Evolutionary conservation across 2,888 invertebrate genomes (phyloP), one percentile per base, ranked within the genome.

Genomic region (Orthonevra nobilis): DNA sequence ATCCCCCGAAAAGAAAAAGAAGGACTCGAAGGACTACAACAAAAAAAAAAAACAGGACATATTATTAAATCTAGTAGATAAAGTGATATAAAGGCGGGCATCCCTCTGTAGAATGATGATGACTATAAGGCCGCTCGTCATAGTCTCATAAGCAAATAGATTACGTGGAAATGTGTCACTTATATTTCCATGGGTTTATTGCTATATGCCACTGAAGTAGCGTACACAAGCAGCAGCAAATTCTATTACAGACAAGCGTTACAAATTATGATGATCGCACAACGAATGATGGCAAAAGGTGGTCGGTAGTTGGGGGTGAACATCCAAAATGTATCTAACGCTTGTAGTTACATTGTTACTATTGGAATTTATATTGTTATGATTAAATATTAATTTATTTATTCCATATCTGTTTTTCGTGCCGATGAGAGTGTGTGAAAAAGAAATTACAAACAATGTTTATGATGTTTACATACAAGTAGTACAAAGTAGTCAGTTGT

Each of bases 81-180:
- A 82, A 81, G 81, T 81, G 75, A 82, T 82, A 81, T 82, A 82
- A 81, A 73, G 73, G 81, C 81, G 69, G 54, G 60, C 48, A 79
- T 73, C 79, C 79, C 72, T 73, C 46, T 20, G 17, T 42, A 52
- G 63, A 77, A 77, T 77, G 72, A 77, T 77, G 77, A 77, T 64
- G 58, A 77, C 81, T 68, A 75, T 75, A 66, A 75, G 74, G 74
- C 69, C 34, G 73, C 81, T 79, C 79, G 79, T 79, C 79, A 79
- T 79, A 79, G 79, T 79, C 79, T 79, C 79, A 81, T 81, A 81
- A 82, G 77, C 82, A 83, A 83, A 83, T 83, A 82, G 83, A 83
- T 83, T 83, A 83, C 82, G 82, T 82, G 83, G 81, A 82, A 83
- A 82, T 82, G 75, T 82, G 82, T 82, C 81, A 82, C 79, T 82